Conservation (phyloP, 2,797 vertebrate genomes). For the Oreochromis mossambicus region DNA sequence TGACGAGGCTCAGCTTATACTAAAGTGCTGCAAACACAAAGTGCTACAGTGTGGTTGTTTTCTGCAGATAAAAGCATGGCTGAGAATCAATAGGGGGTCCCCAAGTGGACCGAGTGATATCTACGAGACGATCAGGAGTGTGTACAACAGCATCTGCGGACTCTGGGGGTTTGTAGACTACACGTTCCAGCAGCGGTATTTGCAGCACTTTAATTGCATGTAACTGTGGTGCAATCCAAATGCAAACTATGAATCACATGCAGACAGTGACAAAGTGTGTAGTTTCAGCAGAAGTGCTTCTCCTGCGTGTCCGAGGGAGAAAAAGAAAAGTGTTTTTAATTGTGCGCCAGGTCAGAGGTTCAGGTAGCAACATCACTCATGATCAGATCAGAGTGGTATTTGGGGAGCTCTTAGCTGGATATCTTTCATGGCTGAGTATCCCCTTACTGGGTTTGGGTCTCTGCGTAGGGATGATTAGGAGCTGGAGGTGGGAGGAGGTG, state of each 20-base stretch:
- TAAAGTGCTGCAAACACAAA: background rate
- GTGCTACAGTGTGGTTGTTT: slow-evolving; percentile 31
- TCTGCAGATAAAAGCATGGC: slow-evolving; percentile 46
- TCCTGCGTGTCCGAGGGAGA: slow-evolving; percentile 19
- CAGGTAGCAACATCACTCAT: slow-evolving; percentile 75
- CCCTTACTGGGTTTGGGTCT: slow-evolving; percentile 67
- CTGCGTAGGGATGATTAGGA: slow-evolving; percentile 73
- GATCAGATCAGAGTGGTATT: slow-evolving; percentile 74
- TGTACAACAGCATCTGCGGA: slow-evolving; percentile 9
- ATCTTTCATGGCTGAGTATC: slow-evolving; percentile 73
- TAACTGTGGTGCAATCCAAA: slow-evolving; percentile 30
- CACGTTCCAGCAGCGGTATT: slow-evolving; percentile 21
- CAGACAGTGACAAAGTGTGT: slow-evolving; percentile 33
- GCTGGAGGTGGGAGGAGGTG: slow-evolving; percentile 38
- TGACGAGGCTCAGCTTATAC: background rate
- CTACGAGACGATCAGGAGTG: slow-evolving; percentile 30
- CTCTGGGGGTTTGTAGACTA: slow-evolving; percentile 17
- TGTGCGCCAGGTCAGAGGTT: slow-evolving; percentile 77
- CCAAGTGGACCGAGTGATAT: slow-evolving; percentile 42
- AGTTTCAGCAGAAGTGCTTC: slow-evolving; percentile 14
- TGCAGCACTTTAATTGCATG: slow-evolving; percentile 55
- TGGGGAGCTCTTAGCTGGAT: slow-evolving; percentile 78
- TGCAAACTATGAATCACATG: slow-evolving; percentile 52
- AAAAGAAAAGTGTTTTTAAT: slow-evolving; percentile 78
- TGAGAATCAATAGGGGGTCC: slow-evolving; percentile 60